Percentiles rank a stretch among this genome's conserved stretches.
Conservation (phyloP, 23 tunicate genomes). For the Styela plicata region DNA sequence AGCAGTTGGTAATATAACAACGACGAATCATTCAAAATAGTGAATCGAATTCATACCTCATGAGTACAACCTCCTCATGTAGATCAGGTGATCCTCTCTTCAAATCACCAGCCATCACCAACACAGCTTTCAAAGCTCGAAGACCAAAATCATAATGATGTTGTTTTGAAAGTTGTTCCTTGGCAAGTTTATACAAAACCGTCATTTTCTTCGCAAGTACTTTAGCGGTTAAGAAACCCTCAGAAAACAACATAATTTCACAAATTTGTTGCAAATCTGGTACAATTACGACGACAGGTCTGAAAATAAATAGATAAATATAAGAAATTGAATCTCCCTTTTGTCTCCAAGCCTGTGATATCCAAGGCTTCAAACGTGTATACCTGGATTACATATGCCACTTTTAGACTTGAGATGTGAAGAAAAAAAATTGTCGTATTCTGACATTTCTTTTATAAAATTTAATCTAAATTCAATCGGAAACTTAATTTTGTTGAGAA, state of each 20-base stretch:
- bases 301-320: conserved; percentile 12
- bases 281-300: conserved; percentile 98
- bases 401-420: no score
- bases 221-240: conserved; percentile 95
- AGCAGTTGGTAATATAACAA: no score
- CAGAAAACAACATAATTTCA: conserved; percentile 97
- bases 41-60: conserved; percentile 80
- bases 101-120: conserved; percentile 98
- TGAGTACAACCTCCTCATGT: conserved; percentile 91
- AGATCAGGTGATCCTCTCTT: conserved; percentile 93
- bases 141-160: conserved; percentile 99
- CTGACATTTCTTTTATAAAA: no score
- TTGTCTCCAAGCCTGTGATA: no score
- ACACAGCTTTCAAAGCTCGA: conserved; percentile 93
- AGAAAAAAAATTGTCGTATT: no score
- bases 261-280: conserved; percentile 99
- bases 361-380: no score
- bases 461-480: no score
- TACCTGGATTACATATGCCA: no score
- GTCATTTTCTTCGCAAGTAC: conserved; percentile 98
- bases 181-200: conserved; percentile 91
- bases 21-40: no score
- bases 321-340: not conserved
- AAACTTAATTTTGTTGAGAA: no score
- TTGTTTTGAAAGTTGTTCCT: conserved; percentile 97